Conservation (phyloP, 2,113 vertebrate genomes). For the Macrotus californicus region DNA sequence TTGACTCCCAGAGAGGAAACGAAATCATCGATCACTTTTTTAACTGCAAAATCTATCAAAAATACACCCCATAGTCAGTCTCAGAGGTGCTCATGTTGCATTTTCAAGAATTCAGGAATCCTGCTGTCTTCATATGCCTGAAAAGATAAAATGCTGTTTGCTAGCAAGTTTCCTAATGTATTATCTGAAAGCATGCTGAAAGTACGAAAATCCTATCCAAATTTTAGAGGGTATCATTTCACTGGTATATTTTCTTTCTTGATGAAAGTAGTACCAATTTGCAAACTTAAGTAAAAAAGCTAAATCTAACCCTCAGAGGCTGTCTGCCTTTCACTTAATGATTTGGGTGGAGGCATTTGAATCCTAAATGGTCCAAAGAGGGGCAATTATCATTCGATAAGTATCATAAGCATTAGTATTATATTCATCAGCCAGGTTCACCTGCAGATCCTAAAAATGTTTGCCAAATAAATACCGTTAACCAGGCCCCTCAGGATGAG, state of each 20-base stretch:
- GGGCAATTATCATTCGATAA: conserved; percentile 32
- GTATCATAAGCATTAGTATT: conserved; percentile 35
- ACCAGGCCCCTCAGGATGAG: neutral
- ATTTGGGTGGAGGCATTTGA: conserved; percentile 41
- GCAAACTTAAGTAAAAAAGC: conserved; percentile 28
- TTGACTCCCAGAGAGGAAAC: conserved; percentile 51
- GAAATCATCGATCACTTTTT: conserved; percentile 58
- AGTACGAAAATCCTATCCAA: conserved; percentile 8
- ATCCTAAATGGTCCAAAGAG: conserved; percentile 40
- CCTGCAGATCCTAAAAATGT: conserved; percentile 36
- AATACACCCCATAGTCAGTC: conserved; percentile 46
- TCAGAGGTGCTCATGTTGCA: conserved; percentile 34
- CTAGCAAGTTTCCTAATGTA: conserved; percentile 17
- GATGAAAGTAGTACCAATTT: conserved; percentile 16
- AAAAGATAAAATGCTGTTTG: conserved; percentile 48
- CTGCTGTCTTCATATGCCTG: neutral
- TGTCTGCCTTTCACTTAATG: neutral
- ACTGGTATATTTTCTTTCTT: neutral
- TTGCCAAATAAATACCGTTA: conserved; percentile 46
- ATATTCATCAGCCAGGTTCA: conserved; percentile 49
- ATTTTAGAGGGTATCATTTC: neutral
- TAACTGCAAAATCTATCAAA: conserved; percentile 63
- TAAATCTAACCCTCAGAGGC: neutral
- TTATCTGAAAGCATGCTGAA: conserved; percentile 36
- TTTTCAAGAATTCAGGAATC: conserved; percentile 44